Conservation (phyloP, 1,140 invertebrate species). For the Drosophila fuyamai region DNA sequence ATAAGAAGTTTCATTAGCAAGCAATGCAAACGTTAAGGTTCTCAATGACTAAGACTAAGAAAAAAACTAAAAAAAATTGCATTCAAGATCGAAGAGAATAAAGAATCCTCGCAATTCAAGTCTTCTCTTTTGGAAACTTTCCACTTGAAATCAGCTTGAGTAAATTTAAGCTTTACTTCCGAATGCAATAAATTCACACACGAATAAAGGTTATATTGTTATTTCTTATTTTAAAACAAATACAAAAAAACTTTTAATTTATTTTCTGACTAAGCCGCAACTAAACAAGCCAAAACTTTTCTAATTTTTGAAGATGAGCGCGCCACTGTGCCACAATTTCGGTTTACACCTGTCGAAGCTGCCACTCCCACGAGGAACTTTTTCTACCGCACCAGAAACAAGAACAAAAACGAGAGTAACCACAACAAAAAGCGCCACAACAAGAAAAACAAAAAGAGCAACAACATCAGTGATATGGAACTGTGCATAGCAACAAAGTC, state of each 20-base stretch:
- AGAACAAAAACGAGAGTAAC: constrained; percentile 2
- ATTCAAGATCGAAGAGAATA: too few relatives aligned
- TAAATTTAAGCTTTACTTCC: neutral
- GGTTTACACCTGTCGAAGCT: constrained; percentile 58
- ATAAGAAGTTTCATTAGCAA: too few relatives aligned
- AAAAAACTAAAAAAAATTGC: too few relatives aligned
- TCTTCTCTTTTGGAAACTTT: too few relatives aligned
- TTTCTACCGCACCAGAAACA: constrained; percentile 21
- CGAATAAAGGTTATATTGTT: neutral
- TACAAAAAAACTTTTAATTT: constrained; percentile 6
- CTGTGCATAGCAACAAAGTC: constrained; percentile 75
- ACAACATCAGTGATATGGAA: constrained; percentile 75
- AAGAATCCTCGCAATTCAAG: too few relatives aligned
- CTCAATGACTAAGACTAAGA: too few relatives aligned
- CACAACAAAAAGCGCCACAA: constrained; percentile 5
- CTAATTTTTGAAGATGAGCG: constrained; percentile 68
- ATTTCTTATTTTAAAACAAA: neutral
- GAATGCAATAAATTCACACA: neutral
- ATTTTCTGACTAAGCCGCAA: constrained; percentile 12
- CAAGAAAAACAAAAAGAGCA: constrained; percentile 20
- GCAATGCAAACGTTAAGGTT: too few relatives aligned
- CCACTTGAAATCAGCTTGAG: too few relatives aligned
- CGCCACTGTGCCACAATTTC: constrained; percentile 55
- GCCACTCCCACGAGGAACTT: constrained; percentile 63
- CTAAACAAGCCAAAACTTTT: constrained; percentile 57